Evolutionary conservation across 2,113 vertebrate species (phyloP).

Genomic region (Stegostoma tigrinum): DNA sequence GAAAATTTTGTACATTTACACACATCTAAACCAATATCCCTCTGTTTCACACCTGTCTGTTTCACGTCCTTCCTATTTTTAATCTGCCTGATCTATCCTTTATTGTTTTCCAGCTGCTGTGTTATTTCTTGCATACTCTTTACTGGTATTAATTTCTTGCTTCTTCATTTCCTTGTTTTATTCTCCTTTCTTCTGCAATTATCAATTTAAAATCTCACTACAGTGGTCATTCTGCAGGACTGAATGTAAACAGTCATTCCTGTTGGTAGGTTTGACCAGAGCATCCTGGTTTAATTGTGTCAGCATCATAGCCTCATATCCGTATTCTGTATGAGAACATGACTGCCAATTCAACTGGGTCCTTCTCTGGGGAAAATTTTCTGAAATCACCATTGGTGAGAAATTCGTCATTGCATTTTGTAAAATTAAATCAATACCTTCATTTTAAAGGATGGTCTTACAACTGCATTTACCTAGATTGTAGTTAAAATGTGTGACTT

Average conservation of each 20-base stretch:
- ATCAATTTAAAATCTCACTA: background rate
- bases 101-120: background rate
- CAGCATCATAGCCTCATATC: no score
- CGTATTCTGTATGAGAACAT: background rate
- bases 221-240: background rate
- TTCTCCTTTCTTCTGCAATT: background rate
- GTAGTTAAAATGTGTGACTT: background rate
- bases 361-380: background rate
- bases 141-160: background rate
- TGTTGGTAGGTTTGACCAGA: background rate
- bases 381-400: background rate
- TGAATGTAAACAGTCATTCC: background rate
- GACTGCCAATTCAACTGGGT: background rate
- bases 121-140: background rate
- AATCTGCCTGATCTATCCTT: background rate
- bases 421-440: background rate
- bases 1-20: background rate
- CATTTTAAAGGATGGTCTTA: background rate
- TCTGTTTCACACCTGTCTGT: background rate
- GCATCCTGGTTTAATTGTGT: no score
- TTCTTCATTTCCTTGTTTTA: background rate
- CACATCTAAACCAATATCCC: background rate
- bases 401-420: background rate
- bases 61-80: background rate
- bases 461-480: background rate